These are phyloP conservation scores for Ptilonorhynchus violaceus DNA, from an alignment of 2,113 vertebrate species.

Conservation along the genomic window DNA sequence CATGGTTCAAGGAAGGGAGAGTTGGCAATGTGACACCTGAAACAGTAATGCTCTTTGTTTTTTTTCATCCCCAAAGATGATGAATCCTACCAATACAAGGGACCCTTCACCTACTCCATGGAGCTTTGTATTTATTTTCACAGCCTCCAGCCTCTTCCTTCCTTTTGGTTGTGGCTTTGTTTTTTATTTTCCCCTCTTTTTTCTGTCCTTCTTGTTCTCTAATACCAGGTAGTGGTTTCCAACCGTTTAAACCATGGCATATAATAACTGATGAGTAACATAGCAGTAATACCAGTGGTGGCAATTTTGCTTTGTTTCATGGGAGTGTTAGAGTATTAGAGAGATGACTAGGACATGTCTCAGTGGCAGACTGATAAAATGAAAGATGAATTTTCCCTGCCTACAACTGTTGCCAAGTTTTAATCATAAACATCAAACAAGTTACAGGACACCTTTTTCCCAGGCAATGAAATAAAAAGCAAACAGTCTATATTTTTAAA, in stretches of 20 bases:
- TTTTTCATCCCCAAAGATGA: background rate
- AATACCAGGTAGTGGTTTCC: conserved; percentile 62
- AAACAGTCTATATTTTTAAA: background rate
- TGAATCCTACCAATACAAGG: background rate
- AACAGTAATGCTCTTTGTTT: background rate
- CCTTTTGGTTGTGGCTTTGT: background rate
- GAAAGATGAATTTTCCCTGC: conserved; percentile 34
- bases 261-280: conserved; percentile 63
- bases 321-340: conserved; percentile 44
- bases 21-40: background rate
- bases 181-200: background rate
- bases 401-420: conserved; percentile 47
- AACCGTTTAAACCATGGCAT: conserved; percentile 24
- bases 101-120: background rate
- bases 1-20: background rate
- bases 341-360: conserved; percentile 17
- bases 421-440: conserved; percentile 32
- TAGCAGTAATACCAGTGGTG: conserved; percentile 42
- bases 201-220: background rate
- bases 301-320: conserved; percentile 68
- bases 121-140: conserved; percentile 3
- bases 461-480: background rate
- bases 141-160: conserved; percentile 36
- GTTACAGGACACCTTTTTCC: background rate
- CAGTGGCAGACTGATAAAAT: conserved; percentile 28